Conservation (phyloP, 1,140 invertebrate genomes). For the Sarcophaga bullata region DNA sequence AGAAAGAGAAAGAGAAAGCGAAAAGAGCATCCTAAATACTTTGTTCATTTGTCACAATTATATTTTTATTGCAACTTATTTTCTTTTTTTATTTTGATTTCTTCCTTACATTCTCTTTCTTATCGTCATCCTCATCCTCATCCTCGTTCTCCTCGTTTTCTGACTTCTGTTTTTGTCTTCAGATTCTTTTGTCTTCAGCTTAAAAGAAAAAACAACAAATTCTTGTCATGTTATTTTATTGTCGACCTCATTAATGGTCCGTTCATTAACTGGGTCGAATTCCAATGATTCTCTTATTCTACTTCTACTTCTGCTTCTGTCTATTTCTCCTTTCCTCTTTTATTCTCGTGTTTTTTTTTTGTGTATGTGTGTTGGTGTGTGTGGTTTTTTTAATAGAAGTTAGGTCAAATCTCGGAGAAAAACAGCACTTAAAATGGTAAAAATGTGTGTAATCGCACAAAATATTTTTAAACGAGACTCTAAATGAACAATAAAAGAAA, state of each 20-base stretch:
- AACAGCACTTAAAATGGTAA: constrained; percentile 8
- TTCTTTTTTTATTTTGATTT: neutral
- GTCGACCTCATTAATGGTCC: constrained; percentile 29
- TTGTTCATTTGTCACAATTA: too few relatives aligned
- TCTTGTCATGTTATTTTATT: neutral
- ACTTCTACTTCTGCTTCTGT: too few relatives aligned
- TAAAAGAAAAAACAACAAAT: neutral
- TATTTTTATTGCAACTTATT: neutral
- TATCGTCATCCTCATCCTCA: too few relatives aligned
- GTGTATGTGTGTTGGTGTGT: too few relatives aligned
- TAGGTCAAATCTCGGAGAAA: constrained; percentile 29
- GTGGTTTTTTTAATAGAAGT: neutral
- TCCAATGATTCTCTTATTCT: neutral
- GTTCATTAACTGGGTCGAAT: constrained; percentile 33
- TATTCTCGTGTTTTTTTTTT: too few relatives aligned
- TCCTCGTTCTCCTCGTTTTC: neutral
- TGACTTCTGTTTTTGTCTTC: too few relatives aligned
- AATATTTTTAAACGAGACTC: constrained; percentile 15
- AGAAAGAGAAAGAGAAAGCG: too few relatives aligned
- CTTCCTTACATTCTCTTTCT: neutral
- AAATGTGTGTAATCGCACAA: constrained; percentile 16
- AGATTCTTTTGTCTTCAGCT: neutral
- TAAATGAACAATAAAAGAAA: constrained; percentile 8
- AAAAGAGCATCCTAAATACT: too few relatives aligned
- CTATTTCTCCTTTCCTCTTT: too few relatives aligned